These are phyloP conservation scores for Mus caroli DNA, from an alignment of 2,797 vertebrate species.

Conservation along the genomic window DNA sequence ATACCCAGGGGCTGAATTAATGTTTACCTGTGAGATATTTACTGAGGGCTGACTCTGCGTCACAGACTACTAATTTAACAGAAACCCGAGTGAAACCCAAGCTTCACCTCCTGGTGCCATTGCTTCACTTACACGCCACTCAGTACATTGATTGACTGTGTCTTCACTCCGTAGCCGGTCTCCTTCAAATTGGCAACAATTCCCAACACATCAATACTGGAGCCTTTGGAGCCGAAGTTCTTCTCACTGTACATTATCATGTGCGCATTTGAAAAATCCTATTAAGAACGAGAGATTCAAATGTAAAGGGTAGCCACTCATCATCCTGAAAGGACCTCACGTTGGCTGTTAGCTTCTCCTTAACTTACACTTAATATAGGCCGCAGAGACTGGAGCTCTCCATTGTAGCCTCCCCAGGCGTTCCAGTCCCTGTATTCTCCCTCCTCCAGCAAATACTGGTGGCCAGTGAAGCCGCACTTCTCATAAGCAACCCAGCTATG, in stretches of 20 bases:
- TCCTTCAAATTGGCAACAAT: slow-evolving; percentile 93
- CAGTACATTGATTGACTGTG: slow-evolving; percentile 93
- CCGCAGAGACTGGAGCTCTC: slow-evolving; percentile 92
- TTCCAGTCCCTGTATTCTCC: slow-evolving; percentile 93
- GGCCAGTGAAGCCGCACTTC: slow-evolving; percentile 94
- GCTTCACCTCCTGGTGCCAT: not conserved
- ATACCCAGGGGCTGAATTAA: not conserved
- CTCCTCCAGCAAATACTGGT: slow-evolving; percentile 97
- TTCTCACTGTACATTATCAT: slow-evolving; percentile 94
- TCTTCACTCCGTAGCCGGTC: slow-evolving; percentile 91
- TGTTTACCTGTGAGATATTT: not conserved
- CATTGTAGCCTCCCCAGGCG: slow-evolving; percentile 94
- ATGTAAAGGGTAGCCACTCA: slow-evolving; percentile 50
- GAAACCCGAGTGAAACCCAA: not conserved
- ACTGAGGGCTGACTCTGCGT: not conserved
- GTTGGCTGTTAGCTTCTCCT: not conserved
- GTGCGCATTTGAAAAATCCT: slow-evolving; percentile 94
- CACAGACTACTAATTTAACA: slow-evolving; percentile 6
- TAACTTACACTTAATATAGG: slow-evolving; percentile 93
- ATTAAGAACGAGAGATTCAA: slow-evolving; percentile 72
- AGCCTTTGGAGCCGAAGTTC: slow-evolving; percentile 91
- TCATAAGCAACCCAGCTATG: slow-evolving; percentile 96
- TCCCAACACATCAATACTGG: slow-evolving; percentile 92
- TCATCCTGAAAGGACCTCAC: slow-evolving; percentile 2
- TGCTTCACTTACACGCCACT: slow-evolving; percentile 95